These are phyloP conservation scores for Aphodius sticticus DNA, from an alignment of 2,888 invertebrate genomes.

Conservation along the genomic window DNA sequence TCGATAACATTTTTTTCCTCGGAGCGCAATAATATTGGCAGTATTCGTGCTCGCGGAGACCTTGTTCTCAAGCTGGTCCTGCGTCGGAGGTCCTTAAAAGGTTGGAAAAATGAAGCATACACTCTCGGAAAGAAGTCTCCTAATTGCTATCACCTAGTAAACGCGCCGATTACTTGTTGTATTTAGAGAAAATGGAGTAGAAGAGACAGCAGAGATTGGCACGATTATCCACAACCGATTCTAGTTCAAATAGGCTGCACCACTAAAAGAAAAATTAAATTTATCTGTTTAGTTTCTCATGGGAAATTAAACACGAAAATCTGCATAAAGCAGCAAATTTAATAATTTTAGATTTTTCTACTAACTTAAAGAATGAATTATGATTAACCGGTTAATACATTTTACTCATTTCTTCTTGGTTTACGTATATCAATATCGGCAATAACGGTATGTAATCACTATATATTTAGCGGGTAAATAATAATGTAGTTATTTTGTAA, in stretches of 20 bases:
- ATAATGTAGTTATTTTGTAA: no score
- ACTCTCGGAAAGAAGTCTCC: background rate
- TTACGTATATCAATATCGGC: no score
- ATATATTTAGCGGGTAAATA: no score
- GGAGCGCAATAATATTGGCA: background rate
- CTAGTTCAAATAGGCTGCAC: background rate
- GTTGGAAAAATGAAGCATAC: background rate
- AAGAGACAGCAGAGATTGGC: background rate
- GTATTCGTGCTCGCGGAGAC: background rate
- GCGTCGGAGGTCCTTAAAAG: background rate
- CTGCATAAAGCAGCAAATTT: no score
- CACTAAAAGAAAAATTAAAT: background rate
- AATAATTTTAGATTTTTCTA: no score
- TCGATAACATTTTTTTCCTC: background rate
- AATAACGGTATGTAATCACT: no score
- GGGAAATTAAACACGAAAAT: background rate
- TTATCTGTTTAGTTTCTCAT: background rate
- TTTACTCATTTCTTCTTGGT: no score
- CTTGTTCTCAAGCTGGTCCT: constrained; percentile 8
- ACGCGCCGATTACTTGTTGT: background rate
- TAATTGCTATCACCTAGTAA: background rate
- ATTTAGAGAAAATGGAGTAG: background rate
- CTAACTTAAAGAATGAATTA: no score
- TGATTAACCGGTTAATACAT: no score
- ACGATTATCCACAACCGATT: background rate